Evolutionary conservation across 2,797 vertebrate genomes (phyloP).

Genomic region (Mormyrops attenuatus): DNA sequence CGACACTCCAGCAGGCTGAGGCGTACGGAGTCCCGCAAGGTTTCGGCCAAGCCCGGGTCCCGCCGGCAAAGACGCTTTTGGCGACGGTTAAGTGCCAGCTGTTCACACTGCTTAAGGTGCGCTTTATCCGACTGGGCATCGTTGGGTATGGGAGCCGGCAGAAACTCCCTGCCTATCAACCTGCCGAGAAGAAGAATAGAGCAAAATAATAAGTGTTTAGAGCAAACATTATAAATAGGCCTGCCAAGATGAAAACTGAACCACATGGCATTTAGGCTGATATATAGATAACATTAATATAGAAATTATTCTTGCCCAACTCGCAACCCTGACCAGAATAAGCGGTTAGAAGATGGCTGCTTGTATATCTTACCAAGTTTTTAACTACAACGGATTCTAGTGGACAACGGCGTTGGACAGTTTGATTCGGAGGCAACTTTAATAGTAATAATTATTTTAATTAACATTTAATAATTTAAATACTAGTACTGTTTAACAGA

Average conservation of each 20-base stretch:
- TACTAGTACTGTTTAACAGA: background rate
- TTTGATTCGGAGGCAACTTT: background rate
- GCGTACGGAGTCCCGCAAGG: constrained; percentile 82
- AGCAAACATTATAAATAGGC: background rate
- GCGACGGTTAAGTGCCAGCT: constrained; percentile 79
- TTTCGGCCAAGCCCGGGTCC: constrained; percentile 89
- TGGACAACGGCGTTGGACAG: background rate
- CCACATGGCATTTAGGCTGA: background rate
- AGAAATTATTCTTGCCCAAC: background rate
- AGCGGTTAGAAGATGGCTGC: background rate
- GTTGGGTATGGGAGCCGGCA: constrained; percentile 67
- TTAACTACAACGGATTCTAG: background rate
- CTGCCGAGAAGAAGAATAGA: constrained; percentile 45
- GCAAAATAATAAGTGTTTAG: background rate
- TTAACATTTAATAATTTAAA: background rate
- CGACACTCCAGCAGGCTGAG: constrained; percentile 88
- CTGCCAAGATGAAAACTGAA: background rate
- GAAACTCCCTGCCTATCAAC: constrained; percentile 84
- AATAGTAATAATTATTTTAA: background rate
- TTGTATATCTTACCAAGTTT: background rate
- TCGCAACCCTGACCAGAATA: background rate
- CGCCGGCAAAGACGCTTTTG: constrained; percentile 88
- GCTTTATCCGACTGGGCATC: constrained; percentile 61
- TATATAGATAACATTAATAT: background rate
- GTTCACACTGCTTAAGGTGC: constrained; percentile 91